Base-by-base conservation (phyloP, 2,888 invertebrate genomes). In the Heliconius ismenius region DNA sequence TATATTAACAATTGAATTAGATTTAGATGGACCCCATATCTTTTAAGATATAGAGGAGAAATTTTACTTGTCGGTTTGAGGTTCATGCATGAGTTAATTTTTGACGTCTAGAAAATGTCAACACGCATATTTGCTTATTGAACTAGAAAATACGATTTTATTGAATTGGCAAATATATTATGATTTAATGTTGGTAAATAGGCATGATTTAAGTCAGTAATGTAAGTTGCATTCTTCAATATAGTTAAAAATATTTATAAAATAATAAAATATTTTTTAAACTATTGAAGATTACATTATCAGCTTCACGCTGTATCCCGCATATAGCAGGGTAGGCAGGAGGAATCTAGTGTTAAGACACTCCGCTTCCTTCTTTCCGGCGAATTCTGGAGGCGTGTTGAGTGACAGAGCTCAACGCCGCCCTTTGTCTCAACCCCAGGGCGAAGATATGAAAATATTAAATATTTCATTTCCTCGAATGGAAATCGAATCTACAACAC, bases 131-230 rank as follows among this genome's bases (percentile, higher is more conserved):
- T 65, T 67, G 39, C 39, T 24, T 67, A 26, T 67, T 15, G 39
- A 43, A 15, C 13, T 39, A 3, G 24, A 39, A 9, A 39, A 67
- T 24, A 13, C 3, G 39, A 43, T 39, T 67, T 43, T 9, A 43
- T 67, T 67, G 67, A 67, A 67, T 39, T 67, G 67, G 24, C 15
- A 67, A 67, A 43, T 67, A 26, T 18, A 15, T 39, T 39, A 67
- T 24, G 24, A 24, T 39, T 58, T 58, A 10, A 58, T n/a, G 18
- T 21, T 1, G 3, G 3, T n/a, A 58, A 58, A 10, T 58, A 58
- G n/a, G 58, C n/a, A n/a, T 58, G n/a, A n/a, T 10, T n/a, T 10
- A 58, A 58, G n/a, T 13, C 15, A 15, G 43, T 15, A 49, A 15
- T 49, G 43, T 49, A 49, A 49, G 4, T 49, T 49, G 0, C 0